Conservation (phyloP, 1,140 invertebrate genomes). For the Lasioglossum albipes region DNA sequence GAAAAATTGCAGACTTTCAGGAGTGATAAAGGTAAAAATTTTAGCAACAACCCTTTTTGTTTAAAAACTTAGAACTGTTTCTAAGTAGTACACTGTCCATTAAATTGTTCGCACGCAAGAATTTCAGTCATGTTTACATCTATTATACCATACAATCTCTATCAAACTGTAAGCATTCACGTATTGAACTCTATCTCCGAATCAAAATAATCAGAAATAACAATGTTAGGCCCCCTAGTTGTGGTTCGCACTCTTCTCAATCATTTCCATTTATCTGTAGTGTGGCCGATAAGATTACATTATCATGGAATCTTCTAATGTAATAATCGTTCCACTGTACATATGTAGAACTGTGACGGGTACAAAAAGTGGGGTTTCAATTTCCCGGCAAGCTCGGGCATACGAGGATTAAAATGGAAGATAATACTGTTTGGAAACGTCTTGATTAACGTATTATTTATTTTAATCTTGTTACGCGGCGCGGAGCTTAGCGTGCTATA, state of each 20-base stretch:
- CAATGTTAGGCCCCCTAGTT: neutral
- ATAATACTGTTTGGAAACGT: neutral
- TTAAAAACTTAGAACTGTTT: too few relatives aligned
- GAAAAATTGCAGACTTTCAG: too few relatives aligned
- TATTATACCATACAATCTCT: too few relatives aligned
- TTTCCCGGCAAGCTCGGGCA: neutral
- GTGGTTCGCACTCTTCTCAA: neutral
- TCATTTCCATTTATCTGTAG: neutral
- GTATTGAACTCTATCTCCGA: neutral
- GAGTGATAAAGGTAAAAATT: too few relatives aligned
- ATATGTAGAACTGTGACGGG: neutral
- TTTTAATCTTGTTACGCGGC: neutral
- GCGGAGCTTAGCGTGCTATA: too few relatives aligned
- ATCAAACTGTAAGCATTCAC: neutral
- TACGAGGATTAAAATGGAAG: neutral
- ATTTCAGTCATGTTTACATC: too few relatives aligned
- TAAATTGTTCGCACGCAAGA: too few relatives aligned
- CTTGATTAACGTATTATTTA: neutral
- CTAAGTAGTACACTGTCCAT: too few relatives aligned
- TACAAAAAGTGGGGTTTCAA: neutral
- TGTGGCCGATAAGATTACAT: neutral
- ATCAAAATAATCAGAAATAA: neutral
- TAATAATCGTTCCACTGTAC: neutral
- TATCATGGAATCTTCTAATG: neutral
- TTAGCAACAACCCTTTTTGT: too few relatives aligned